Evolutionary conservation across 2,113 vertebrate species (phyloP).

Genomic region (Nettapus auritus): DNA sequence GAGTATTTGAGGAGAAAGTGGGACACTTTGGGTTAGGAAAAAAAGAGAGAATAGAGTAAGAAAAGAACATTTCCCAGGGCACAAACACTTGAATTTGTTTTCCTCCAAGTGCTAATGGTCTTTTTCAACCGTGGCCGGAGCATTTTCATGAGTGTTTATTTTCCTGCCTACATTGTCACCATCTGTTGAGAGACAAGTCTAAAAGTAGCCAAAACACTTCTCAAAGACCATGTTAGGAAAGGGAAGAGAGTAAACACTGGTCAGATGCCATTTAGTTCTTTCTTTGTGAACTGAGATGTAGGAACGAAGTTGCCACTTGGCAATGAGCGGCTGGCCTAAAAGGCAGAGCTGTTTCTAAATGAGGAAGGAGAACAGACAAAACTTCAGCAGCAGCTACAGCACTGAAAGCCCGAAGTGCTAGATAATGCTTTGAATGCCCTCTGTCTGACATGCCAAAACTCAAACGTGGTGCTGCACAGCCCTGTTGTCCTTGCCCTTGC

Average conservation of each 20-base stretch:
- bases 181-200: constrained; percentile 38
- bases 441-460: not conserved
- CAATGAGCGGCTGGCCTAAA: not conserved
- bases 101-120: constrained; percentile 38
- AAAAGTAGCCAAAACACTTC: constrained; percentile 55
- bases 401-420: not conserved
- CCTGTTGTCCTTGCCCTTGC: fast-evolving
- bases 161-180: constrained; percentile 36
- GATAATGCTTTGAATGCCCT: fast-evolving
- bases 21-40: not conserved
- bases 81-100: constrained; percentile 50
- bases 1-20: constrained; percentile 17
- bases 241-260: constrained; percentile 26
- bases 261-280: constrained; percentile 40
- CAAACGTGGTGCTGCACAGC: not conserved
- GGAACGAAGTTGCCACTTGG: constrained; percentile 33
- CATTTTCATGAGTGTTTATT: constrained; percentile 23
- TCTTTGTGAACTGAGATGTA: constrained; percentile 30
- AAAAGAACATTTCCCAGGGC: constrained; percentile 46
- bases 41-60: not conserved
- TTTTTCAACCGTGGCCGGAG: constrained; percentile 58
- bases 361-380: not conserved
- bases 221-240: constrained; percentile 49
- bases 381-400: not conserved
- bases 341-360: constrained; percentile 36